Percentiles rank a stretch among this genome's conserved stretches.
Evolutionary conservation across 2,888 invertebrate species (phyloP).

Genomic region (Loripinus fragilis): DNA sequence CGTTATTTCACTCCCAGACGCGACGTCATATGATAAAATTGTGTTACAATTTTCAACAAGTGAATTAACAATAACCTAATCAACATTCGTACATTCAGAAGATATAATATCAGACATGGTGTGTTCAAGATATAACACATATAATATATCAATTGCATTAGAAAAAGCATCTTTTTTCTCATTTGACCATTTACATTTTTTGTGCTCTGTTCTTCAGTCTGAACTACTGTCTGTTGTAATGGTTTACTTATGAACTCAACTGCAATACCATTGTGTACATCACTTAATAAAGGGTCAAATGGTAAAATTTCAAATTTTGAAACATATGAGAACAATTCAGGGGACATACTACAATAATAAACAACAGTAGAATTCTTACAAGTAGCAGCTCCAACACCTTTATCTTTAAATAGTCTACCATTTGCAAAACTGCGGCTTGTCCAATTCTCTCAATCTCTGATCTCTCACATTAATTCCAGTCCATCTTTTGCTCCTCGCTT

Average conservation of each 20-base stretch:
- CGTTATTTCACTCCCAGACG: neutral
- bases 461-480: too few species aligned
- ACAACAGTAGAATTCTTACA: too few species aligned
- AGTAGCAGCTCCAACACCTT: too few species aligned
- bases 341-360: too few species aligned
- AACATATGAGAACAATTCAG: neutral
- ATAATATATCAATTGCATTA: neutral
- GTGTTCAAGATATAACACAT: conserved; percentile 7
- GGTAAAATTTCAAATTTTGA: conserved; percentile 12
- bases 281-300: conserved; percentile 4
- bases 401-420: too few species aligned
- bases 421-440: too few species aligned
- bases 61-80: conserved; percentile 2
- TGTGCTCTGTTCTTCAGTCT: neutral
- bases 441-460: too few species aligned
- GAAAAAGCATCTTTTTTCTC: conserved; percentile 2
- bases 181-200: conserved; percentile 14
- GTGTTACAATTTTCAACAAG: conserved; percentile 4
- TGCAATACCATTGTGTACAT: conserved; percentile 11
- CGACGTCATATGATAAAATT: conserved; percentile 1
- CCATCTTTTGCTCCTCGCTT: too few species aligned
- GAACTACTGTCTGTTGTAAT: neutral
- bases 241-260: conserved; percentile 11
- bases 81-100: neutral
- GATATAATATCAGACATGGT: neutral